Evolutionary conservation across 2,113 vertebrate genomes (phyloP).

Genomic region (Loxodonta africana): DNA sequence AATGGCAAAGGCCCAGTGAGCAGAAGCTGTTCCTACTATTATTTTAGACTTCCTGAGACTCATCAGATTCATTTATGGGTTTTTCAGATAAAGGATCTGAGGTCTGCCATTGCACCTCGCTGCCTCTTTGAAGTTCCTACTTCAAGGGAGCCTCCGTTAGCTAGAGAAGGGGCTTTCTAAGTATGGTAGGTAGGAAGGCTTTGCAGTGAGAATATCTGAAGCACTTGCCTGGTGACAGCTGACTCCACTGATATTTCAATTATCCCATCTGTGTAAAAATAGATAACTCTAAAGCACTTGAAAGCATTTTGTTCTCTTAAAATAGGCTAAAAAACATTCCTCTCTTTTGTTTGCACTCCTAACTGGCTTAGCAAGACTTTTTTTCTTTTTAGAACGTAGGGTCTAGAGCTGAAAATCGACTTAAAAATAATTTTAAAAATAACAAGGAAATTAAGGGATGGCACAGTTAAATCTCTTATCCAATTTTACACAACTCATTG

Average conservation of each 20-base stretch:
- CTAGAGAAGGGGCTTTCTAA: slow-evolving; percentile 1
- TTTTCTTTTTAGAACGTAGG: not conserved
- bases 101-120: not conserved
- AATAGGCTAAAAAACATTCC: slow-evolving; percentile 53
- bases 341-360: slow-evolving; percentile 27
- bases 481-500: not conserved
- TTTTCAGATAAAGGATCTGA: slow-evolving; percentile 41
- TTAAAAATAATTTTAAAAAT: not conserved
- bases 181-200: not conserved
- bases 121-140: slow-evolving; percentile 56
- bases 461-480: not conserved
- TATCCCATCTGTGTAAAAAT: slow-evolving; percentile 66
- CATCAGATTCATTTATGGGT: not conserved
- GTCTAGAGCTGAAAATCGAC: not conserved
- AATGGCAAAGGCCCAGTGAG: not conserved
- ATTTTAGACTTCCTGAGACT: not conserved
- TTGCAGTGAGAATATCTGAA: slow-evolving; percentile 19
- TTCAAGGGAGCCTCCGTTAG: not conserved
- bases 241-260: slow-evolving; percentile 28
- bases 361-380: slow-evolving; percentile 29
- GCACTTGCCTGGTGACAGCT: slow-evolving; percentile 49
- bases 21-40: not conserved
- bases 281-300: slow-evolving; percentile 32
- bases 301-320: slow-evolving; percentile 60
- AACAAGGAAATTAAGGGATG: not conserved